phyloP scores from a whole-genome alignment of 37 sponge, comb jelly and placozoan species.

The Corticium candelabrum region DNA sequence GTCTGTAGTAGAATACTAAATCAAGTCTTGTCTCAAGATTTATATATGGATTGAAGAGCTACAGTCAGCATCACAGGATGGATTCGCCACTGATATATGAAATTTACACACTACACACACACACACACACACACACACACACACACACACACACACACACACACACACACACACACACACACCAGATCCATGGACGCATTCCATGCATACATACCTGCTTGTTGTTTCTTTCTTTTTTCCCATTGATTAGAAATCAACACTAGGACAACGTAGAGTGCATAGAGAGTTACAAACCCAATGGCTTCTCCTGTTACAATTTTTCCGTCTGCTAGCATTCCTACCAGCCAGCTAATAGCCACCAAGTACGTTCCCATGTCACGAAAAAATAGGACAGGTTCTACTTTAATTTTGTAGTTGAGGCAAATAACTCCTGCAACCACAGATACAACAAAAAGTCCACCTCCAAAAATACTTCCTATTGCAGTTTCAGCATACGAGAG shows the following conservation, averaged over 20 bases:
- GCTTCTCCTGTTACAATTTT: neutral
- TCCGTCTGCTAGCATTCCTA: neutral
- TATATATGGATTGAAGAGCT: no score
- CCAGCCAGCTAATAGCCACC: constrained; percentile 8
- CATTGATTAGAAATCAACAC: neutral
- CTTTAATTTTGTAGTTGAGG: neutral
- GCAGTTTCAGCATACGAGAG: neutral
- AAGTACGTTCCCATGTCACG: neutral
- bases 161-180: constrained; percentile 3
- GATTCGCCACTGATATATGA: no score
- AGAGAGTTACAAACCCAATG: neutral
- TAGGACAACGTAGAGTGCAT: neutral
- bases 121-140: neutral
- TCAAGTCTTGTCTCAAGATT: no score
- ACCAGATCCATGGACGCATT: neutral
- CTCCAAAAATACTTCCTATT: constrained; percentile 1
- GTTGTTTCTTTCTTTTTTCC: no score
- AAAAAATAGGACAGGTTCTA: neutral
- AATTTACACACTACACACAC: no score
- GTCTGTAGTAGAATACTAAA: no score
- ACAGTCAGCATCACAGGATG: no score
- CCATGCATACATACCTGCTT: no score
- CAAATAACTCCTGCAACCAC: neutral
- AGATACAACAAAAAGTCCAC: constrained; percentile 1
- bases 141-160: constrained; percentile 10